A percentile compares a stretch with the other conserved stretches of the same genome.
These are phyloP conservation scores for Melikaiella ostensackeni DNA, from an alignment of 2,888 invertebrate genomes.

Conservation along the genomic window DNA sequence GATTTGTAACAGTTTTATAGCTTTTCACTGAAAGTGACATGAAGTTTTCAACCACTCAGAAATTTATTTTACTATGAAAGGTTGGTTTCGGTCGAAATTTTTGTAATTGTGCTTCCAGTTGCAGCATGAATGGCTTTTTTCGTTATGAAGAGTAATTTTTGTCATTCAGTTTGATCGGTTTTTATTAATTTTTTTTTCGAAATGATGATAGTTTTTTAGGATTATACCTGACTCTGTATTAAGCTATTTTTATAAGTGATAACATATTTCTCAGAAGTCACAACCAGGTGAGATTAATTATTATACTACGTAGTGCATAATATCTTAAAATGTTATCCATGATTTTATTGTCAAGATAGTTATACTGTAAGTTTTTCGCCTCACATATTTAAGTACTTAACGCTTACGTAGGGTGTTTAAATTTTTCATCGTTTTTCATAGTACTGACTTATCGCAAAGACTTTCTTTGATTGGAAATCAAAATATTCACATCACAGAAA, in stretches of 20 bases:
- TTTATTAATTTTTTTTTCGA: neutral
- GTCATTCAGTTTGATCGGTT: neutral
- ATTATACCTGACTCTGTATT: conserved; percentile 2
- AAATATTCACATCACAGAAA: neutral
- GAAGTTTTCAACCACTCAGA: neutral
- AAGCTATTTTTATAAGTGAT: conserved; percentile 29
- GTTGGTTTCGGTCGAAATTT: neutral
- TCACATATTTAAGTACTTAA: neutral
- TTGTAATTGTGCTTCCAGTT: neutral
- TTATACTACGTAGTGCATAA: neutral
- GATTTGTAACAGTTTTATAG: neutral
- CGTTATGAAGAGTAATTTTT: neutral
- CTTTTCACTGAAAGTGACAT: neutral
- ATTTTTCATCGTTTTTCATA: neutral
- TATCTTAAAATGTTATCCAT: neutral
- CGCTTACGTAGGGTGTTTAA: neutral
- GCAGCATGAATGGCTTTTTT: neutral
- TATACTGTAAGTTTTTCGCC: neutral
- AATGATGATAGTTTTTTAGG: neutral
- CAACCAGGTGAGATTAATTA: conserved; percentile 21
- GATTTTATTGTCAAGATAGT: neutral
- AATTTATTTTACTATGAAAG: neutral
- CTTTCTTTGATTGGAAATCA: neutral
- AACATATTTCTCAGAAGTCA: conserved; percentile 6
- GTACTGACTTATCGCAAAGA: neutral